Conservation (phyloP, 2,113 vertebrate genomes). For the Lophochroa leadbeateri region DNA sequence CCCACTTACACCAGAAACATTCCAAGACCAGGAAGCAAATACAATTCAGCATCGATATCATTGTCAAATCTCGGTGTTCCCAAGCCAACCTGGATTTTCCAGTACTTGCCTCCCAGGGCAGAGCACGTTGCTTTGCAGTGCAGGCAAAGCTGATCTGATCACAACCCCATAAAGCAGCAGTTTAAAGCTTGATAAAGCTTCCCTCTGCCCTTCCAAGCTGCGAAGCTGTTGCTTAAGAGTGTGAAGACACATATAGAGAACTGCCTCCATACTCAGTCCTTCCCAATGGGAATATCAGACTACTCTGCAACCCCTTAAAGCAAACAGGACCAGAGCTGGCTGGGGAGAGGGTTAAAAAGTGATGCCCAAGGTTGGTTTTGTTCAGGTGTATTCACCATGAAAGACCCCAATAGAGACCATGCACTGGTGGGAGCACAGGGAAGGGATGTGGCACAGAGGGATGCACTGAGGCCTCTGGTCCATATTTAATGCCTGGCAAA, state of each 20-base stretch:
- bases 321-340: background rate
- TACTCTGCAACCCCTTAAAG: too few species aligned
- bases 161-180: background rate
- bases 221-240: background rate
- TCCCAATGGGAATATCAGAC: background rate
- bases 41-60: fast-evolving
- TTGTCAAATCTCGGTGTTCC: background rate
- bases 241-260: fast-evolving
- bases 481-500: background rate
- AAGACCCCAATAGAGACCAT: background rate
- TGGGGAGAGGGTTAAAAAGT: background rate
- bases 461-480: fast-evolving
- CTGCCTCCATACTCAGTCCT: background rate
- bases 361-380: background rate
- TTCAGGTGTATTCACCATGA: background rate
- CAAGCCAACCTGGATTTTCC: background rate
- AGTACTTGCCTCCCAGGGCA: background rate
- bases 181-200: background rate
- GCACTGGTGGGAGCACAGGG: fast-evolving
- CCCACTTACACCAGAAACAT: background rate
- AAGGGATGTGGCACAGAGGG: background rate
- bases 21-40: background rate
- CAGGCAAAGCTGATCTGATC: background rate
- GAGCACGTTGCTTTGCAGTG: background rate
- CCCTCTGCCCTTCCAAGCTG: background rate